Conservation (phyloP, 2,113 vertebrate genomes). For the Cyanocitta stelleri region DNA sequence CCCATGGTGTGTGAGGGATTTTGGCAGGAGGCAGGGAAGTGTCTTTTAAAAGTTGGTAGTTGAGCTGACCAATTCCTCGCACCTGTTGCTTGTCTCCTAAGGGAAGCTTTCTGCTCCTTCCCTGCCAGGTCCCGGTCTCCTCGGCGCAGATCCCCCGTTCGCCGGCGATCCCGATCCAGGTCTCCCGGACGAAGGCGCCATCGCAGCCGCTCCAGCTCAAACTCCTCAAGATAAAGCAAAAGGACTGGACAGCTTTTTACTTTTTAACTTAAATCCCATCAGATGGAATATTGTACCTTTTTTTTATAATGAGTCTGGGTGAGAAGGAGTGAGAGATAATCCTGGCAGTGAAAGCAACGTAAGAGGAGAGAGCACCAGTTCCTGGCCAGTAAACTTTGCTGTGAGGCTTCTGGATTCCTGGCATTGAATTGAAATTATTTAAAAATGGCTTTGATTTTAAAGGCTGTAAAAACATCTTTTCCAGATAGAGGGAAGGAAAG, state of each 20-base stretch:
- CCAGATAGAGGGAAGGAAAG: not conserved
- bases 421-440: not conserved
- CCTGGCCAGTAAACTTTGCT: not conserved
- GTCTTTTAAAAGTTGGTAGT: not conserved
- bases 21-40: not conserved
- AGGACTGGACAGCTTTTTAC: constrained; percentile 27
- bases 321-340: not conserved
- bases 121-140: constrained; percentile 88
- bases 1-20: not conserved
- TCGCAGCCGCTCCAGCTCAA: constrained; percentile 95
- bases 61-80: not conserved
- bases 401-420: not conserved
- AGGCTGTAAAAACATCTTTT: not conserved
- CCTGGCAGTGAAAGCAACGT: not conserved
- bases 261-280: constrained; percentile 58
- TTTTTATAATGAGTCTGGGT: constrained; percentile 26
- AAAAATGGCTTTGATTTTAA: not conserved
- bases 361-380: not conserved
- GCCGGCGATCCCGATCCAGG: constrained; percentile 87
- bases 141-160: constrained; percentile 87
- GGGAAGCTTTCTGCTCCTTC: not conserved
- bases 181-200: constrained; percentile 93
- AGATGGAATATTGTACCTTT: constrained; percentile 53
- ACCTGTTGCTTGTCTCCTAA: not conserved
- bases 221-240: constrained; percentile 89